phyloP scores from a whole-genome alignment of 1,140 invertebrate species.

The Dendroctonus valens region DNA sequence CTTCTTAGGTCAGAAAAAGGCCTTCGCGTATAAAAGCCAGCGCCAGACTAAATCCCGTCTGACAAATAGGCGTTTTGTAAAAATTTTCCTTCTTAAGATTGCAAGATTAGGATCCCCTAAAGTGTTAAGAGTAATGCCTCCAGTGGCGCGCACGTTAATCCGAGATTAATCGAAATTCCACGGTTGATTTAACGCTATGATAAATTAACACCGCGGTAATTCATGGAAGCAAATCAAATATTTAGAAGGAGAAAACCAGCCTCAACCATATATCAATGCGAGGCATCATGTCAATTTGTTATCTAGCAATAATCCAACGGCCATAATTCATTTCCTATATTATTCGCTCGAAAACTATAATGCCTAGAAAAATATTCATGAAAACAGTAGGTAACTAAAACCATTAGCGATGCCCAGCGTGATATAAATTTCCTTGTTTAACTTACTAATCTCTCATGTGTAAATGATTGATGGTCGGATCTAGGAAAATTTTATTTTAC shows the following conservation, averaged over 20 bases:
- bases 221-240: background rate
- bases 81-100: constrained; percentile 2
- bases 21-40: constrained; percentile 3
- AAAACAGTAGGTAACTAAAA: constrained; percentile 35
- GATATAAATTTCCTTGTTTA: constrained; percentile 34
- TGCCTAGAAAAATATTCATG: constrained; percentile 31
- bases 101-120: background rate
- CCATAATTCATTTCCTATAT: constrained; percentile 16
- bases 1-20: constrained; percentile 11
- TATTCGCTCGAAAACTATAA: constrained; percentile 19
- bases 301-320: background rate
- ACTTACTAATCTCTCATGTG: constrained; percentile 34
- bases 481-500: constrained; percentile 23
- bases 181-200: background rate
- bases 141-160: background rate
- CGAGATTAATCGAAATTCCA: background rate
- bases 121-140: background rate
- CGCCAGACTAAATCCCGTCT: background rate
- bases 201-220: background rate
- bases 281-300: constrained; percentile 4
- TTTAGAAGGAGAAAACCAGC: background rate
- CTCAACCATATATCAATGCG: constrained; percentile 1
- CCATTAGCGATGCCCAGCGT: constrained; percentile 27
- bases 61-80: constrained; percentile 16
- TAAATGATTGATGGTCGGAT: constrained; percentile 28